Evolutionary conservation across 2,888 invertebrate species (phyloP), one percentile per base, ranked within the genome.

Genomic region (Malthinus flaveolus): DNA sequence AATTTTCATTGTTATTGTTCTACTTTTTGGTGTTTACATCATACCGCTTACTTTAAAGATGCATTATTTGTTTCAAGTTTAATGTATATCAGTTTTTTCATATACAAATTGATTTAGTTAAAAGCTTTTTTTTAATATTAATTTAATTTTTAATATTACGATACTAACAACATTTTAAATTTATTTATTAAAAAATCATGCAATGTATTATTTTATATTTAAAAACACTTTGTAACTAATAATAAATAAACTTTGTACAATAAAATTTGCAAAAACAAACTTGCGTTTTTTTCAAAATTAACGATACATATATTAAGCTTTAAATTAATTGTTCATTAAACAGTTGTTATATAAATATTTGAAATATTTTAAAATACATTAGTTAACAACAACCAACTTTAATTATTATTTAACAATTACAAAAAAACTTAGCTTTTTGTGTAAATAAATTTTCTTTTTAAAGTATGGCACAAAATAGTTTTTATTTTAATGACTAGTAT

Each of bases 371-470:
- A 15, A 42, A 42, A 42, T 42, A 42, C 23, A 42, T 42, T 42
- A 42, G 39, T 42, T 42, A 42, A 42, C 39, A 42, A 42, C 39
- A 42, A 42, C 39, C 39, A 42, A 42, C 39, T 42, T 42, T 42
- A 42, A 42, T 42, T 42, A 42, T 42, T 42, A 15, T 15, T 15
- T 23, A 42, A 42, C 23, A 42, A 42, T 23, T 42, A 42, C 39
- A 42, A 15, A 42, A 42, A 5, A 39, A 39, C 12, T 9, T 2
- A 8, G 13, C 9, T 39, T 13, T n/a, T 3, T 11, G 11, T 3
- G 13, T 12, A 12, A 37, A 37, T 37, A 37, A 33, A 37, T 7
- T 15, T 39, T 39, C 9, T 1, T 9, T 15, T 8, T 15, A 39
- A 39, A 39, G n/a, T 39, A 39, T 39, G 39, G 39, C 39, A 39